phyloP scores from a whole-genome alignment of 2,797 vertebrate genomes.

The Uromys caudimaculatus region DNA sequence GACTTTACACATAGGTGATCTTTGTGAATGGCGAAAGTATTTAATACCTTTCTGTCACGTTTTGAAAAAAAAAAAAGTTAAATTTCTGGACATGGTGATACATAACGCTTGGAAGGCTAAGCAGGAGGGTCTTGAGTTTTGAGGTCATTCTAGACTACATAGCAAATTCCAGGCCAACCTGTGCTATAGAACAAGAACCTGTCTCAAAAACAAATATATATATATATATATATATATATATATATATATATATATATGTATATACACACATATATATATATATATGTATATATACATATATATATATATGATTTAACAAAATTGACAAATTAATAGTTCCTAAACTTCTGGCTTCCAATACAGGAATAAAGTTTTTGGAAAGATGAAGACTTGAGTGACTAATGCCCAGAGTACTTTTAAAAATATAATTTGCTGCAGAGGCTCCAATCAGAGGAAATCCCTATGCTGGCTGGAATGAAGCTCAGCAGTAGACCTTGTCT shows the following conservation, averaged over 20 bases:
- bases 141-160: not conserved
- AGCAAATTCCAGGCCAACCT: not conserved
- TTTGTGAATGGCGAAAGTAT: constrained; percentile 58
- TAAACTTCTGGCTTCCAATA: constrained; percentile 17
- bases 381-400: not conserved
- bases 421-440: not conserved
- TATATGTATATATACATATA: too few species aligned
- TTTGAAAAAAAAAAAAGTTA: not conserved
- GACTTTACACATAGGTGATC: constrained; percentile 19
- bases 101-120: not conserved
- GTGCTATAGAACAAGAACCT: not conserved
- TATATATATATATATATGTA: too few species aligned
- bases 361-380: constrained; percentile 40
- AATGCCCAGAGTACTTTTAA: constrained; percentile 39
- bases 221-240: too few species aligned
- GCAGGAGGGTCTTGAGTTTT: not conserved
- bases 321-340: constrained; percentile 9
- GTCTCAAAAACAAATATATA: too few species aligned
- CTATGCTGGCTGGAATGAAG: not conserved
- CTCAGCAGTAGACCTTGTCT: not conserved
- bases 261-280: too few species aligned
- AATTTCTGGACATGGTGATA: not conserved
- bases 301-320: not conserved
- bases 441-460: constrained; percentile 1
- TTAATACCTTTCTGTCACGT: constrained; percentile 41